phyloP scores from a whole-genome alignment of 2,888 invertebrate species.

The Macrosoma leucophasiata region DNA sequence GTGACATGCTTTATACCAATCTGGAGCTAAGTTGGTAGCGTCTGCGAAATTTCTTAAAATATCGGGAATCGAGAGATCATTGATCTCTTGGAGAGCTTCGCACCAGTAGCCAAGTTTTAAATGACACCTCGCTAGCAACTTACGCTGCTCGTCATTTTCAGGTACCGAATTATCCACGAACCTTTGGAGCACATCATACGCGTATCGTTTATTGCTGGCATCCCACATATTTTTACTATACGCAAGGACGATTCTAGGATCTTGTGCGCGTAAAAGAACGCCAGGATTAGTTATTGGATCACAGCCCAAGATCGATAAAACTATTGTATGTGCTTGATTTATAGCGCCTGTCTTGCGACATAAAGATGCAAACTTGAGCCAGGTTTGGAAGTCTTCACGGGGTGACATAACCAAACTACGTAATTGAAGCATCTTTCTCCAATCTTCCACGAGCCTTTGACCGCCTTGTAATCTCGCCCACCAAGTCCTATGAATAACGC shows the following conservation, averaged over 20 bases:
- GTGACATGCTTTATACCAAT: conserved; percentile 99
- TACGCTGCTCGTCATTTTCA: conserved; percentile 73
- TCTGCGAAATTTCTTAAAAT: conserved; percentile 84
- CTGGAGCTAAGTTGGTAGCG: conserved; percentile 88
- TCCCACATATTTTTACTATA: conserved; percentile 98
- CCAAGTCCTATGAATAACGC: conserved; percentile 89
- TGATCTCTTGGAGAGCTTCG: conserved; percentile 89
- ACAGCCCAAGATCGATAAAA: conserved; percentile 85
- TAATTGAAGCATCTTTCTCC: conserved; percentile 97
- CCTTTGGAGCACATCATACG: conserved; percentile 85
- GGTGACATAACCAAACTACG: conserved; percentile 94
- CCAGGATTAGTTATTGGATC: conserved; percentile 86
- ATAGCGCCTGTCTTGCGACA: conserved; percentile 94
- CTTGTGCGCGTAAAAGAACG: conserved; percentile 81
- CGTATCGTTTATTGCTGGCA: conserved; percentile 83
- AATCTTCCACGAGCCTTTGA: conserved; percentile 96
- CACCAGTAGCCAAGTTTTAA: conserved; percentile 97
- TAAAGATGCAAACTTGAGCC: conserved; percentile 97
- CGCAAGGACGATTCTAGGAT: conserved; percentile 93
- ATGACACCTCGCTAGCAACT: conserved; percentile 87
- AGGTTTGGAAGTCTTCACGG: conserved; percentile 95
- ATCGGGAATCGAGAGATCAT: conserved; percentile 84
- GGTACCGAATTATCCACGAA: conserved; percentile 79
- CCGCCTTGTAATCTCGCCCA: conserved; percentile 97
- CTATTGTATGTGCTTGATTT: conserved; percentile 93